Evolutionary conservation across 2,888 invertebrate genomes (phyloP), one percentile per base, ranked within the genome.

Genomic region (Dasysyrphus tricinctus): DNA sequence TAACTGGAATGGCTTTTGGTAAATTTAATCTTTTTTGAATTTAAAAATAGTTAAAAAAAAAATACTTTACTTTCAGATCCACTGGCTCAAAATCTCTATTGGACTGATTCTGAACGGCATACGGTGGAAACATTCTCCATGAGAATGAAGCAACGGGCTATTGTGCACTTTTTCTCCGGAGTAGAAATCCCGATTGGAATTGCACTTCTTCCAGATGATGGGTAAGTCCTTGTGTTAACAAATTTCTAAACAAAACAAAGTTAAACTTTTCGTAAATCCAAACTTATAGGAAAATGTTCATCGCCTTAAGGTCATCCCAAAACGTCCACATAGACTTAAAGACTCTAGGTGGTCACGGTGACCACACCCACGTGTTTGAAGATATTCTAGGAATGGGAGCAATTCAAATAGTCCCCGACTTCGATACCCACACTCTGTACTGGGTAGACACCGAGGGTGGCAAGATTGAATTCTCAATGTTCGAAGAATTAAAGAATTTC

Each of bases 1-100:
- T 96, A 0, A 93, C 93, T 65, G 94, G 94, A 7, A 92, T 96
- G 92, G 94, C 94, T 88, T 95, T 94, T 88, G 94, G 94, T 94
- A 91, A 91, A 90, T 88, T 5, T 29, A 14, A 42, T 12, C 4
- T 47, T 32, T 47, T 32, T 44, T 1, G 2, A 1, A 12, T 47
- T 0, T 14, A 19, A 47, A 16, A 12, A n/a, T 37, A 1, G 7
- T 11, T 3, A 6, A 29, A 12, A 2, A 0, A 19, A 37, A 24
- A 39, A 24, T 9, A 1, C 39, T 39, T 9, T 29, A 2, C 5
- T 19, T 54, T 16, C 7, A 95, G 97, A 97, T 93, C 93, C 95
- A 88, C 93, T 95, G 9, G 95, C 96, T 0, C 95, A 96, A 82
- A 95, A 95, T 88, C 91, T 97, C 0, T 97, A 97, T 91, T 95